Percentiles rank a stretch among this genome's conserved stretches.
Conservation (phyloP, 2,797 vertebrate species). For the Hafferia zeledoni region DNA sequence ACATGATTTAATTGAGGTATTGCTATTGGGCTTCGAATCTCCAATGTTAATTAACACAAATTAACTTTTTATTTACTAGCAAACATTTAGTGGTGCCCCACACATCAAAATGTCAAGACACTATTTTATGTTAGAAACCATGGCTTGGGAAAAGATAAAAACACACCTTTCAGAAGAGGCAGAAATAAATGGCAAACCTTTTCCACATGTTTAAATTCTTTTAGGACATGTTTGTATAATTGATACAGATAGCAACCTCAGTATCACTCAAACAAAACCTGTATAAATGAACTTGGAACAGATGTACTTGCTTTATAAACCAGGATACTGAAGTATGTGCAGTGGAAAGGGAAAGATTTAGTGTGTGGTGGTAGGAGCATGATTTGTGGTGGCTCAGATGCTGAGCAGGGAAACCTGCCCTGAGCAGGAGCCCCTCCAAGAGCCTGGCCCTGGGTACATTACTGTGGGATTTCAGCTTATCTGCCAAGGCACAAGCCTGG, state of each 20-base stretch:
- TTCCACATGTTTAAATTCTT: not conserved
- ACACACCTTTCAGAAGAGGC: not conserved
- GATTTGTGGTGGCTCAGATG: not conserved
- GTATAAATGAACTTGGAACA: not conserved
- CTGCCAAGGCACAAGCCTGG: not conserved
- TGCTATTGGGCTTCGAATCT: not conserved
- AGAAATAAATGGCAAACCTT: not conserved
- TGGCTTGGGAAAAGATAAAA: not conserved
- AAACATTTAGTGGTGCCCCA: not conserved
- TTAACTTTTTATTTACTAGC: not conserved
- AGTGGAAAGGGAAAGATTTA: not conserved
- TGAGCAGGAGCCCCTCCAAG: not conserved
- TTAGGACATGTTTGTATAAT: not conserved
- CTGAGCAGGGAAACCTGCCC: not conserved
- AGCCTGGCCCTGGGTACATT: not conserved
- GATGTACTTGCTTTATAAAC: not conserved
- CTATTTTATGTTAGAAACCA: not conserved
- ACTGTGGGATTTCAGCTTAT: not conserved
- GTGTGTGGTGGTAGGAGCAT: not conserved
- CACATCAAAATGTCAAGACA: not conserved
- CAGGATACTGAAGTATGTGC: rapidly evolving
- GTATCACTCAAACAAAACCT: not conserved
- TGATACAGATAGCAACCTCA: not conserved
- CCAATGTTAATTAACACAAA: not conserved
- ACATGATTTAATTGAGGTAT: not conserved